Percentiles rank a stretch among this genome's conserved stretches.
Evolutionary conservation across 2,888 invertebrate genomes (phyloP).

Genomic region (Caenorhabditis sulstoni): DNA sequence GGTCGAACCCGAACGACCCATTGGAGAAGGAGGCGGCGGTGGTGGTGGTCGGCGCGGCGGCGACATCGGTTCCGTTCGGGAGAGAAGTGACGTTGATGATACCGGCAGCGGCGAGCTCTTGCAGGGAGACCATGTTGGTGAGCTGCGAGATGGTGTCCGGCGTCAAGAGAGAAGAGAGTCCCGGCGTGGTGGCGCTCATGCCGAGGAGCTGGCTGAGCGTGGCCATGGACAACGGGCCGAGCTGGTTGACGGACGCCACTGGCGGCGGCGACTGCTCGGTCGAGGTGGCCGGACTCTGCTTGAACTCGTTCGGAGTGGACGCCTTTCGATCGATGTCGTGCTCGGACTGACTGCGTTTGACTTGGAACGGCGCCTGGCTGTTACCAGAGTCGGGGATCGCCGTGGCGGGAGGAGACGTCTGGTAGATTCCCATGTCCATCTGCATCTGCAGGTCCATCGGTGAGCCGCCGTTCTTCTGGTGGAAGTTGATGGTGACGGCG

Average conservation of each 20-base stretch:
- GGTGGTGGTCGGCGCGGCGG: not conserved
- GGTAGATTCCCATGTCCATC: conserved; percentile 4
- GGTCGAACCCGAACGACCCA: no score
- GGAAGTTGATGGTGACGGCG: conserved; percentile 41
- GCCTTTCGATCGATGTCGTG: conserved; percentile 35
- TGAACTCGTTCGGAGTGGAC: not conserved
- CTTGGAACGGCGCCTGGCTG: conserved; percentile 48
- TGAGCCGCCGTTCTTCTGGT: conserved; percentile 7
- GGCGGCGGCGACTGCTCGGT: conserved; percentile 53
- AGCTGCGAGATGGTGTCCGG: not conserved
- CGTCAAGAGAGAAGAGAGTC: not conserved
- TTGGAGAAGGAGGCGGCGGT: conserved; percentile 32
- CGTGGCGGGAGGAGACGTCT: conserved; percentile 44
- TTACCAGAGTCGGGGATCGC: conserved; percentile 40
- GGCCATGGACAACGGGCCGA: conserved; percentile 11
- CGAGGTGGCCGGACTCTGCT: no score
- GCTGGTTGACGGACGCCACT: conserved; percentile 1
- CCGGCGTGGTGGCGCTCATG: not conserved
- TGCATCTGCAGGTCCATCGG: conserved; percentile 35
- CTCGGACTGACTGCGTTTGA: conserved; percentile 60
- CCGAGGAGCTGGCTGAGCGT: no score
- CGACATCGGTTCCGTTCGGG: not conserved
- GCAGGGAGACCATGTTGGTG: not conserved
- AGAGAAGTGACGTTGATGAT: no score
- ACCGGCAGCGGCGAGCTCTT: no score